Percentiles rank a stretch among this genome's conserved stretches.
These are phyloP conservation scores for Caenorhabditis briggsae DNA, from an alignment of 1,140 invertebrate species.

Conservation along the genomic window DNA sequence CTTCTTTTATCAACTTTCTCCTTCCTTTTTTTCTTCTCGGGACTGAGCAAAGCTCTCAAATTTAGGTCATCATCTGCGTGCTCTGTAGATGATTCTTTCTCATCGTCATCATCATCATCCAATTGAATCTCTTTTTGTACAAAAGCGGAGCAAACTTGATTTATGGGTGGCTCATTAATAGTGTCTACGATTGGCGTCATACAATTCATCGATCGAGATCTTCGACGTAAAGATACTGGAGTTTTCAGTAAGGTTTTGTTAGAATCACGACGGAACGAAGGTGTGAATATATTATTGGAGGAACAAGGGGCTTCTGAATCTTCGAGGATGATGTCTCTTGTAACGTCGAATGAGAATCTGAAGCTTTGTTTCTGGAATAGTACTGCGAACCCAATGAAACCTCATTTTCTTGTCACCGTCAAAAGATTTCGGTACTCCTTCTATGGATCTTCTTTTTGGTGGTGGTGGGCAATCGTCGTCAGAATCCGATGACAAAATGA, in stretches of 20 bases:
- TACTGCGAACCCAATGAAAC: too few species aligned
- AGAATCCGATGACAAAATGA: slow-evolving; percentile 11
- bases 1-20: slow-evolving; percentile 5
- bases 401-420: neutral
- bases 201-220: slow-evolving; percentile 18
- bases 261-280: neutral
- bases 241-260: neutral
- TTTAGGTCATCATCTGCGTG: neutral
- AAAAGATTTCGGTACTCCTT: slow-evolving; percentile 1
- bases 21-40: slow-evolving; percentile 28
- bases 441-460: slow-evolving; percentile 1
- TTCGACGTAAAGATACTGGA: neutral
- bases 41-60: slow-evolving; percentile 50
- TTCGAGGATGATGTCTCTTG: neutral
- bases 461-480: slow-evolving; percentile 1
- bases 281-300: neutral
- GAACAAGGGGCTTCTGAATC: neutral
- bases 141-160: slow-evolving; percentile 13
- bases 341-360: slow-evolving; percentile 24
- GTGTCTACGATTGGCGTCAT: neutral
- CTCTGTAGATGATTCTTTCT: neutral
- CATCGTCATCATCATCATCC: neutral
- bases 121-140: neutral
- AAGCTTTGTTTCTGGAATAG: too few species aligned
- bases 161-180: slow-evolving; percentile 5